phyloP scores from a whole-genome alignment of 2,888 invertebrate species.

The Erebia palarica region DNA sequence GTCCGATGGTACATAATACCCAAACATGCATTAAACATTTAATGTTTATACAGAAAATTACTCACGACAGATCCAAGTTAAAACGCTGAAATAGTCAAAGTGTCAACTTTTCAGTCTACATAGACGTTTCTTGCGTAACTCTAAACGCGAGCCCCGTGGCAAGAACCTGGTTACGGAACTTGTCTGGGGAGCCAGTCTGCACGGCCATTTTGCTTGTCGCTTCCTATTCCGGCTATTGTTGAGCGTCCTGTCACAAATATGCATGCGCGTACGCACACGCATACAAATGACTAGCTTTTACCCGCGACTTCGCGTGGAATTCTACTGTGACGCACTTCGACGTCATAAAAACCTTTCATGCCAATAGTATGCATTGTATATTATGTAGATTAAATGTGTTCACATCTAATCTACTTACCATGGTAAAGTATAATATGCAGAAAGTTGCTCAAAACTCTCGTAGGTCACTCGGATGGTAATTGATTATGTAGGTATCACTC shows the following conservation, averaged over 20 bases:
- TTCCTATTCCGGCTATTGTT: constrained; percentile 82
- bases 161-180: constrained; percentile 73
- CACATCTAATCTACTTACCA: not conserved
- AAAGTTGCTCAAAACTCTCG: no score
- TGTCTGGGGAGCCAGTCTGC: constrained; percentile 65
- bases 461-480: no score
- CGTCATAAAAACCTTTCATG: constrained; percentile 21
- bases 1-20: no score
- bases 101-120: constrained; percentile 24
- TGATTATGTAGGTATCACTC: no score
- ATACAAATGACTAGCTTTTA: constrained; percentile 50
- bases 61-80: no score
- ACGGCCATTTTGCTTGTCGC: constrained; percentile 69
- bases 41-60: no score
- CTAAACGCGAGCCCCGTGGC: constrained; percentile 46
- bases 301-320: constrained; percentile 42
- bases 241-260: constrained; percentile 71
- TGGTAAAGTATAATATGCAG: no score
- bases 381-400: not conserved
- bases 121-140: constrained; percentile 29
- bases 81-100: not conserved
- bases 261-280: constrained; percentile 57
- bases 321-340: constrained; percentile 31
- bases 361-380: not conserved
- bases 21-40: no score